Evolutionary conservation across 2,888 invertebrate species (phyloP), one percentile per base, ranked within the genome.

Genomic region (Lumbricus terrestris): DNA sequence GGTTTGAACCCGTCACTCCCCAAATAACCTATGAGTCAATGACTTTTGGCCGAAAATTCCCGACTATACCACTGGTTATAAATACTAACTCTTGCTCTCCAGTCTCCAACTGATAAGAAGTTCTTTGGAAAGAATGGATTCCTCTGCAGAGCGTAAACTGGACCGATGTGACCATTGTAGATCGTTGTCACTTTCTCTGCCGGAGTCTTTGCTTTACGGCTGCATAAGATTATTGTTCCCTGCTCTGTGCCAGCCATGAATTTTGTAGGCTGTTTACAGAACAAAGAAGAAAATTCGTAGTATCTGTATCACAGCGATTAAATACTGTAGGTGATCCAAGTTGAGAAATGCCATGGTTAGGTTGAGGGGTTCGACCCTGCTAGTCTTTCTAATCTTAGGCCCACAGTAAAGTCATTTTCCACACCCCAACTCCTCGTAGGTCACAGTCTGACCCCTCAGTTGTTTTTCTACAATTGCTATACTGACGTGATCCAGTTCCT

Each of bases 61-160:
- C 4, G 85, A 85, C 29, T 23, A 37, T 20, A 20, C 85, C 85
- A 83, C 85, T 83, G 35, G 33, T 33, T 54, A 54, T 5, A n/a
- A 69, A n/a, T 69, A 92, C 93, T 92, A 92, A 94, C 95, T 92
- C 95, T 94, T 33, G 98, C 97, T 16, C 97, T 97, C 98, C 98
- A 98, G 95, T 98, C 98, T 0, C 98, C 98, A 8, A 98, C 97
- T 0, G 98, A 97, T 89, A 99, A 95, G 94, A 99, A 98, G 94
- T 98, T 98, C 95, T 99, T 99, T 0, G 98, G 96, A 95, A 98
- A 98, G 16, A 97, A 97, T 1, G 98, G 98, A 95, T 99, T 99
- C 91, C 99, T 96, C 93, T 98, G 97, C 18, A 98, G 96, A 29
- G 98, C 96, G 93, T 97, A 97, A 0, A 99, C 97, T 0, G 98